Conservation (phyloP, 2,797 vertebrate species). For the Pipistrellus pipistrellus region DNA sequence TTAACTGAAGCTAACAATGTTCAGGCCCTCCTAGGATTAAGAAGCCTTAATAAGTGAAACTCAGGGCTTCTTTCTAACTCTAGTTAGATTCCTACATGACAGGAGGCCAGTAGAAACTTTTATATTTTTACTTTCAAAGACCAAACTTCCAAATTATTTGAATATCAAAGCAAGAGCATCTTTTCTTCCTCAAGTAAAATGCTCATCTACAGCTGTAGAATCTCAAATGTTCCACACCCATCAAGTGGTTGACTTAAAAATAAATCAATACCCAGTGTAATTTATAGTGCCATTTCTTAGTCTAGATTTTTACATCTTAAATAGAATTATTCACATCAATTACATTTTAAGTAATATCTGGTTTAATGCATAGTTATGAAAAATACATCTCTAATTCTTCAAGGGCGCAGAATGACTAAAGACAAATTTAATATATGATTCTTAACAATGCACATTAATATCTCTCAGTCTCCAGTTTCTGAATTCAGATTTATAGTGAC, state of each 20-base stretch:
- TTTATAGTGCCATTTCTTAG: conserved; percentile 1
- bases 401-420: conserved; percentile 28
- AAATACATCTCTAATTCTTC: conserved; percentile 46
- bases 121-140: background rate
- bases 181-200: background rate
- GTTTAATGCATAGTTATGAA: background rate
- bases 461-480: background rate
- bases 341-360: conserved; percentile 20
- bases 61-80: background rate
- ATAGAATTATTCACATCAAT: background rate
- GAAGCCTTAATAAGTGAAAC: background rate
- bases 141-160: background rate
- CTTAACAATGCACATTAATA: conserved; percentile 43
- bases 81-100: background rate
- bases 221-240: background rate
- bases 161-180: background rate
- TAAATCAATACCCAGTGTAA: background rate
- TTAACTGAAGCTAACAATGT: background rate
- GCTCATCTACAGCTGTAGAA: background rate
- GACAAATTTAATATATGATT: conserved; percentile 53
- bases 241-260: background rate
- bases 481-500: conserved; percentile 66
- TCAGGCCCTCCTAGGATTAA: background rate
- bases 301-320: conserved; percentile 16
- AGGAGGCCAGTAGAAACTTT: background rate